Base-by-base conservation (phyloP, 2,113 vertebrate species). In the Chiloscyllium plagiosum region DNA sequence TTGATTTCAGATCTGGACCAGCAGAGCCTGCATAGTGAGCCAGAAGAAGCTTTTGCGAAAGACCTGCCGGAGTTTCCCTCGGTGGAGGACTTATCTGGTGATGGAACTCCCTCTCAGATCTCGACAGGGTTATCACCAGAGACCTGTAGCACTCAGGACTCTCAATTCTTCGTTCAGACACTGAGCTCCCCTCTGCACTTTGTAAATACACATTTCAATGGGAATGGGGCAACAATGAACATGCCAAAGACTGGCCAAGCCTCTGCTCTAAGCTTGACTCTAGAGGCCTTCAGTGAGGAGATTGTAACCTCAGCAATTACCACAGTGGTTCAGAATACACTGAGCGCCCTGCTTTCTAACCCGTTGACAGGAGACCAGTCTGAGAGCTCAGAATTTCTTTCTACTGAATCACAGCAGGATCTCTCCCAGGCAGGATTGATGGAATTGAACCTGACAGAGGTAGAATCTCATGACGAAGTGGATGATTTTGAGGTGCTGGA, bases 131-230 rank as follows among this genome's bases (percentile, higher is more conserved):
- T 97, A 96, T 0, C 97, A 96, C 94, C 97, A 97, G 96, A 97
- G 97, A 95, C 97, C 96, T 24, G 96, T 96, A 20, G 61, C 56
- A 78, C 96, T 96, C 97, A 97, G 56, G 96, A 47, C 29, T 97
- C 97, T 7, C 96, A 95, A 0, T 97, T 98, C 95, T 97, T 98
- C 94, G 97, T 99, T 97, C 98, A 99, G 96, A 98, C 97, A 96
- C 98, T 99, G 0, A 97, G 99, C 0, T 99, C 99, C 17, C 99
- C 99, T 0, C 98, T 99, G 33, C 99, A 99, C 97, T 99, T 99
- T 97, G 99, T 99, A 97, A 99, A 99, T 98, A 99, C 99, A 0
- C 99, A 99, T 97, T 99, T 99, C 98, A 99, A 99, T 20, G 99
- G 99, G 96, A 97, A 98, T 0, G 96, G 97, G 96, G 97, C 98